Conservation (phyloP, 2,113 vertebrate genomes). For the Calidris pygmaea region DNA sequence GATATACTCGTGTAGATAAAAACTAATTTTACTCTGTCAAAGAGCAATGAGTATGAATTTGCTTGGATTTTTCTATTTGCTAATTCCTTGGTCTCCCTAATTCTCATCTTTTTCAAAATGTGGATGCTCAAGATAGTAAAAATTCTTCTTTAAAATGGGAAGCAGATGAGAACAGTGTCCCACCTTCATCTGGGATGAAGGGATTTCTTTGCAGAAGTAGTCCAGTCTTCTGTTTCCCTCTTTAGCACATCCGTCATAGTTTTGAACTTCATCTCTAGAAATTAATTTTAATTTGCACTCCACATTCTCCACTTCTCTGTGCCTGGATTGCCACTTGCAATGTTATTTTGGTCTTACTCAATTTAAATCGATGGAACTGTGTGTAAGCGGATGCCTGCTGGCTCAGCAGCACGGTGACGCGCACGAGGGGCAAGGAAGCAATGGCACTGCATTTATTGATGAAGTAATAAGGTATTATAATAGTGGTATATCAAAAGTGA, state of each 20-base stretch:
- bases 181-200: not conserved
- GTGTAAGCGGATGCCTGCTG: not conserved
- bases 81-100: not conserved
- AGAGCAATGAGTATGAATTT: not conserved
- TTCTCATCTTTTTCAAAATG: not conserved
- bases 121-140: not conserved
- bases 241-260: not conserved
- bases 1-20: not conserved
- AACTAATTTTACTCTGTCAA: constrained; percentile 2
- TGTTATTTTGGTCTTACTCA: not conserved
- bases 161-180: not conserved
- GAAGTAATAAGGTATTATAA: not conserved
- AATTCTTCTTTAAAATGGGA: not conserved
- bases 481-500: not conserved
- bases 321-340: not conserved
- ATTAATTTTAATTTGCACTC: not conserved
- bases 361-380: not conserved
- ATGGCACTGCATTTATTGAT: not conserved
- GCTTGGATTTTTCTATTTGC: not conserved
- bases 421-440: not conserved
- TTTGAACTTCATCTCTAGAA: not conserved
- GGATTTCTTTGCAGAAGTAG: not conserved
- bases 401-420: not conserved
- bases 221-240: not conserved
- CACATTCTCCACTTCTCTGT: not conserved